Evolutionary conservation across 1,140 invertebrate genomes (phyloP).

Genomic region (Euschistus heros): DNA sequence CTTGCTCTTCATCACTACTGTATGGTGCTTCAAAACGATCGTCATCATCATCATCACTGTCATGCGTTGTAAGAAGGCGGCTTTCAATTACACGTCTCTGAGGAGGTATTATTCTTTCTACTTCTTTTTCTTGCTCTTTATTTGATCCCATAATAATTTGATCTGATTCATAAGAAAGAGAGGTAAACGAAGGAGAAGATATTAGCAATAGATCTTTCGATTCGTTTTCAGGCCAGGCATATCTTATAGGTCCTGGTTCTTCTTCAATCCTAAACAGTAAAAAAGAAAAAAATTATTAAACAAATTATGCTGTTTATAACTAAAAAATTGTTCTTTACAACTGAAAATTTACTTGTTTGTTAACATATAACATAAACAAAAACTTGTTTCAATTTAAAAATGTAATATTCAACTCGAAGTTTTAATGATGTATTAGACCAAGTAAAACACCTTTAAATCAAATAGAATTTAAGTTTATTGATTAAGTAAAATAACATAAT

Average conservation of each 20-base stretch:
- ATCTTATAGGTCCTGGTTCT: conserved; percentile 24
- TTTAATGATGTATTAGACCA: too few species aligned
- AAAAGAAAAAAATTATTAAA: not conserved
- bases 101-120: not conserved
- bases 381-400: too few species aligned
- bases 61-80: not conserved
- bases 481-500: too few species aligned
- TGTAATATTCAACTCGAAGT: too few species aligned
- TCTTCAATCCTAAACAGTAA: conserved; percentile 18
- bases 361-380: too few species aligned
- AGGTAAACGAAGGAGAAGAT: conserved; percentile 21
- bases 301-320: too few species aligned
- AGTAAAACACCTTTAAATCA: too few species aligned
- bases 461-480: too few species aligned
- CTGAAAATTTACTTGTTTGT: too few species aligned
- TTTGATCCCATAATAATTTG: not conserved
- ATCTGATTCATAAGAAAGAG: conserved; percentile 22
- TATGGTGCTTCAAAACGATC: conserved; percentile 23
- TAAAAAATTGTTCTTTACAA: too few species aligned
- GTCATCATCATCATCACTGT: conserved; percentile 23
- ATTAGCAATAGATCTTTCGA: conserved; percentile 5
- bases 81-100: conserved; percentile 13
- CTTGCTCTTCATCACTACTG: conserved; percentile 16
- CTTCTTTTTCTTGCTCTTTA: not conserved
- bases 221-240: conserved; percentile 23